phyloP scores from a whole-genome alignment of 2,113 vertebrate species.

The Nesogale talazaci region DNA sequence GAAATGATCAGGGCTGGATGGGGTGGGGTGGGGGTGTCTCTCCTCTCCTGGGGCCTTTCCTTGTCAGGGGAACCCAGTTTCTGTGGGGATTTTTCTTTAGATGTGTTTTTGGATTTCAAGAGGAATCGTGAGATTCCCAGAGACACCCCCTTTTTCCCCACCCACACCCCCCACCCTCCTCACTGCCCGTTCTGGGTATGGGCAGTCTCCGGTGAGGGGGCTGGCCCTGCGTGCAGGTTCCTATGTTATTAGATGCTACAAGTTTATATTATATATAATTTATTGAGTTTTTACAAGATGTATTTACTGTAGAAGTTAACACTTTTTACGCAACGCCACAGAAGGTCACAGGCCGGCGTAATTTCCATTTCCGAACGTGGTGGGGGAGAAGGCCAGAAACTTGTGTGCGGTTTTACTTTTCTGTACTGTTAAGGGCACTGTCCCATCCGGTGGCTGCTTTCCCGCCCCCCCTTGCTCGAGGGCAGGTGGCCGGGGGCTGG shows the following conservation, averaged over 20 bases:
- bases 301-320: conserved; percentile 90
- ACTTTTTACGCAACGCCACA: conserved; percentile 88
- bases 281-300: conserved; percentile 90
- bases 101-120: conserved; percentile 74
- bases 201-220: conserved; percentile 75
- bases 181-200: conserved; percentile 85
- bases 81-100: conserved; percentile 83
- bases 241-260: conserved; percentile 87
- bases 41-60: background rate
- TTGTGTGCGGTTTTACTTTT: conserved; percentile 83
- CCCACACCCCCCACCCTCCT: no score
- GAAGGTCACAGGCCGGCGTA: conserved; percentile 85
- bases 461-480: conserved; percentile 57
- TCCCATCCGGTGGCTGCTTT: conserved; percentile 76
- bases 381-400: conserved; percentile 70
- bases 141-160: background rate
- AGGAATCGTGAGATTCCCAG: conserved; percentile 86
- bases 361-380: conserved; percentile 85
- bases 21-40: conserved; percentile 53
- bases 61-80: conserved; percentile 83
- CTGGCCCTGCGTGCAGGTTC: conserved; percentile 82
- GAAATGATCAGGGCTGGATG: conserved; percentile 71
- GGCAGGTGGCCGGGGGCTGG: conserved; percentile 49
- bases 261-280: conserved; percentile 89
- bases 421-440: conserved; percentile 84